Evolutionary conservation across 2,888 invertebrate genomes (phyloP), one percentile per base, ranked within the genome.

Genomic region (Beris morrisii): DNA sequence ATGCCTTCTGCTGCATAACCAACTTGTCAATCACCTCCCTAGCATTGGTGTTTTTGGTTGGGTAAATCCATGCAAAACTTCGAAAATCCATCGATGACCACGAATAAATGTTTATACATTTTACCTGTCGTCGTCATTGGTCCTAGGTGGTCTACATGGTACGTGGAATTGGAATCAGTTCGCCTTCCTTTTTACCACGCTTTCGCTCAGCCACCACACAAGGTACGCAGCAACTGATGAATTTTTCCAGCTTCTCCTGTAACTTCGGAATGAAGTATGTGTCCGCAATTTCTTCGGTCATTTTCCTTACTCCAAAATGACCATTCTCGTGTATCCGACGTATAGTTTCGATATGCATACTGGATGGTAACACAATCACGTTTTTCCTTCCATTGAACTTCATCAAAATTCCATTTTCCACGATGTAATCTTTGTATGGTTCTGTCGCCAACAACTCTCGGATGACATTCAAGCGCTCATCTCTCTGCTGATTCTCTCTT

Each of bases 131-230:
- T 64, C 4, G 68, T 63, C 65, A 78, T 67, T 7, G 76, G 77
- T 28, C 76, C 75, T 22, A 77, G 58, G 69, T 77, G 74, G 66
- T 78, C 77, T 5, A 74, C 63, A 64, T 77, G 78, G 44, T 73
- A 73, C 0, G 74, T 75, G 70, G 67, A 6, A 76, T 70, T 0
- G 72, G 69, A 59, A 73, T 64, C n/a, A 76, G 57, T n/a, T 69
- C 70, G 31, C 75, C 73, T 70, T 75, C 75, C 48, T 69, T 54
- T 50, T 68, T 75, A 76, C n/a, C 61, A 13, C 54, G 48, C 67
- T 76, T 76, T n/a, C 61, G 30, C 12, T 43, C 57, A 45, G 32
- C 32, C n/a, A 58, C 11, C 7, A 65, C 12, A 45, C 44, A 65
- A 32, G 43, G 32, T 3, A 67, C 46, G 15, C 58, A 68, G 54